Evolutionary conservation across 2,888 invertebrate genomes (phyloP).

Genomic region (Lamellibrachia columna): DNA sequence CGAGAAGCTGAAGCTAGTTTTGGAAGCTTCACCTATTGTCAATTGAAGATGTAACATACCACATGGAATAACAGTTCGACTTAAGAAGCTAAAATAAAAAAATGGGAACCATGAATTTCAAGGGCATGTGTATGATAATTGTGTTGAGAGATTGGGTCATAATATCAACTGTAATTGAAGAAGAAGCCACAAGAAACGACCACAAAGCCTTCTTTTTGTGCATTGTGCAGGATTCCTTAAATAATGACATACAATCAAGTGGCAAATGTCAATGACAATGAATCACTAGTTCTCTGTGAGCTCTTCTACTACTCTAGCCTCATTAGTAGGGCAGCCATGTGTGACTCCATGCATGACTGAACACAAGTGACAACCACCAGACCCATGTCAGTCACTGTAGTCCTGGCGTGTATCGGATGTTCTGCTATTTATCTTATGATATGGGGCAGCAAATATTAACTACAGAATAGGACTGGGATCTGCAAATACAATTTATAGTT

Average conservation of each 20-base stretch:
- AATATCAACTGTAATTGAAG: not conserved
- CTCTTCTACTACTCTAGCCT: not conserved
- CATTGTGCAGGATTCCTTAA: not conserved
- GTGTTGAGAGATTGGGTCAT: not conserved
- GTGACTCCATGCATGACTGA: not conserved
- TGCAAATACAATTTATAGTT: not conserved
- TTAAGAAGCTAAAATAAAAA: too few relatives aligned
- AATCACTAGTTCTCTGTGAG: not conserved
- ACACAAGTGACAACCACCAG: not conserved
- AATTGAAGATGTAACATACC: too few relatives aligned
- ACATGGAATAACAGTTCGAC: too few relatives aligned
- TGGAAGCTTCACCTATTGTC: too few relatives aligned
- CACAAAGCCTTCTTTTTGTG: not conserved
- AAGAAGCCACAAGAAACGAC: not conserved
- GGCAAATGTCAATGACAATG: not conserved
- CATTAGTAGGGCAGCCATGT: not conserved
- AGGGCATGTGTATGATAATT: not conserved
- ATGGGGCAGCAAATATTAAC: not conserved
- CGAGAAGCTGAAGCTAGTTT: too few relatives aligned
- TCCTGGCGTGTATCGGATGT: not conserved
- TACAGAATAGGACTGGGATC: not conserved
- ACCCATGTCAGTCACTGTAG: not conserved
- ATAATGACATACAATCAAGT: constrained; percentile 3
- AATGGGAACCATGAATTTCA: not conserved
- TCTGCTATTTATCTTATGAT: not conserved